These are phyloP conservation scores for Eilema depressum DNA, from an alignment of 2,888 invertebrate genomes.

Conservation along the genomic window DNA sequence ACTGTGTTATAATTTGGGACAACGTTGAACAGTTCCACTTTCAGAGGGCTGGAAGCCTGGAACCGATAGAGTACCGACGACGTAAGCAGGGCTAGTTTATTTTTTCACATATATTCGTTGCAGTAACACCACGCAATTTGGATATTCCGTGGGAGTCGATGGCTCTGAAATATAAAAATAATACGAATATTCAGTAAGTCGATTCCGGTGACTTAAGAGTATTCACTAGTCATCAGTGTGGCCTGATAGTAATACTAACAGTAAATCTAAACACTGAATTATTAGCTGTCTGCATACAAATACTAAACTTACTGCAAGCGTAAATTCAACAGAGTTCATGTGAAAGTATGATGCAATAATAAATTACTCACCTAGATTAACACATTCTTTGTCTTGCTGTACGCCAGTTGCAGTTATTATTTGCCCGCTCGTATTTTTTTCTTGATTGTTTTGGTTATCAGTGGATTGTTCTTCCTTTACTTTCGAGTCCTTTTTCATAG, in stretches of 20 bases:
- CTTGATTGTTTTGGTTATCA: not conserved
- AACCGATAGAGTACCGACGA: not conserved
- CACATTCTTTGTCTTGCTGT: not conserved
- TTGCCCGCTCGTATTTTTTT: not conserved
- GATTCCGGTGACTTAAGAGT: not conserved
- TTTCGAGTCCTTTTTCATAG: not conserved
- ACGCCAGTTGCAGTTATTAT: not conserved
- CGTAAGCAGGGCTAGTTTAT: not conserved
- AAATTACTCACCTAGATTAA: not conserved
- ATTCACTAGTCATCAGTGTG: too few relatives aligned
- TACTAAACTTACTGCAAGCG: too few relatives aligned
- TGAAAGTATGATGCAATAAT: not conserved
- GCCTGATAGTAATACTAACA: too few relatives aligned
- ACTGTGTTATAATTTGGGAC: not conserved
- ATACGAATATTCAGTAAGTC: not conserved
- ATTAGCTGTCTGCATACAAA: too few relatives aligned
- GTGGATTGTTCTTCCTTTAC: not conserved
- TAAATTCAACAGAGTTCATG: too few relatives aligned
- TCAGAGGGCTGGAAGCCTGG: not conserved
- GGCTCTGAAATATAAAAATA: not conserved
- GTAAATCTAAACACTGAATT: too few relatives aligned
- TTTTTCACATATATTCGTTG: constrained; percentile 50
- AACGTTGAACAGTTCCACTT: not conserved
- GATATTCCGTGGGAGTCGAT: constrained; percentile 29
- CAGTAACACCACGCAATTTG: constrained; percentile 46